Evolutionary conservation across 2,797 vertebrate species (phyloP).

Genomic region (Platyrinchus mystaceus): DNA sequence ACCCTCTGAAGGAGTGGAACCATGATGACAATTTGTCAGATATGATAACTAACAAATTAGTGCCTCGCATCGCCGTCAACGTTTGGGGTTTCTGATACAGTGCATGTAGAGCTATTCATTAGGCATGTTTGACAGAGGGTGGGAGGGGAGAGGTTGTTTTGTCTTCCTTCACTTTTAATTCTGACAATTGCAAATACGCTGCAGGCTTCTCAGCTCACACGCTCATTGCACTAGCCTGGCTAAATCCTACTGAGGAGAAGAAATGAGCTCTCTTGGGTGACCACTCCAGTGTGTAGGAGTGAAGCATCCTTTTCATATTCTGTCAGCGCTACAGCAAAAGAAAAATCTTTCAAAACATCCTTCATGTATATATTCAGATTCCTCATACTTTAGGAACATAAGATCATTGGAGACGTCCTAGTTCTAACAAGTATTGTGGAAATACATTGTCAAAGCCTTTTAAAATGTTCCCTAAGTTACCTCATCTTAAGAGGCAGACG

Average conservation of each 20-base stretch:
- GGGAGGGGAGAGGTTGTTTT: constrained; percentile 69
- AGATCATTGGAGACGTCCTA: constrained; percentile 48
- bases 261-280: constrained; percentile 73
- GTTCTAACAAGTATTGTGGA: constrained; percentile 62
- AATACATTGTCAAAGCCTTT: constrained; percentile 66
- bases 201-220: constrained; percentile 57
- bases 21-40: constrained; percentile 68
- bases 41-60: constrained; percentile 68
- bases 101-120: constrained; percentile 56
- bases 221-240: constrained; percentile 25
- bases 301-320: constrained; percentile 67
- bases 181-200: constrained; percentile 68
- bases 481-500: constrained; percentile 47
- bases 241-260: constrained; percentile 57
- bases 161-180: constrained; percentile 70
- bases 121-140: constrained; percentile 67
- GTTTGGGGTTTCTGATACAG: constrained; percentile 64
- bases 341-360: constrained; percentile 68
- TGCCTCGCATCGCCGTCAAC: constrained; percentile 28
- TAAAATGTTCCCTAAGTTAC: constrained; percentile 55
- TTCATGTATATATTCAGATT: constrained; percentile 71
- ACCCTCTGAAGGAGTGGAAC: constrained; percentile 59
- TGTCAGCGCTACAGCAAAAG: constrained; percentile 50
- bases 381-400: constrained; percentile 56
- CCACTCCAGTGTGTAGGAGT: constrained; percentile 66